phyloP scores from a whole-genome alignment of 2,113 vertebrate species.

The Macroglossus sobrinus region DNA sequence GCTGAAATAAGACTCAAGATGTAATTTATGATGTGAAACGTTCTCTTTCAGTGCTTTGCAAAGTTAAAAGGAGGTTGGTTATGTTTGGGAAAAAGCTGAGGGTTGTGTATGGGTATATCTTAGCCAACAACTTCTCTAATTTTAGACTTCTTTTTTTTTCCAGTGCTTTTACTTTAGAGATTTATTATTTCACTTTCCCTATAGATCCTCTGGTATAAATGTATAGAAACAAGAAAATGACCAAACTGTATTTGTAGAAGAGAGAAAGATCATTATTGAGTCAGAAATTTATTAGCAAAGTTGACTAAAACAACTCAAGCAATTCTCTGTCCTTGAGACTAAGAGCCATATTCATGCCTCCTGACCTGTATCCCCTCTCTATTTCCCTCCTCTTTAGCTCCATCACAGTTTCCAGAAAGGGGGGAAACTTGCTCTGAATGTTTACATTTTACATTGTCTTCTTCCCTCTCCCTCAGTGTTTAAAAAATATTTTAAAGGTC shows the following conservation, averaged over 20 bases:
- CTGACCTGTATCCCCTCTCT: neutral
- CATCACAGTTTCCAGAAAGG: neutral
- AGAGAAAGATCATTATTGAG: neutral
- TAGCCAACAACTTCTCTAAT: neutral
- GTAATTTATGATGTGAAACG: slow-evolving; percentile 72
- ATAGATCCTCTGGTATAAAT: neutral
- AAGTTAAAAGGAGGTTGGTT: slow-evolving; percentile 41
- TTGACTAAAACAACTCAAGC: neutral
- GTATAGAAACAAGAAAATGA: neutral
- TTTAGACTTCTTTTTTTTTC: slow-evolving; percentile 8
- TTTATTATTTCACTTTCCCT: neutral
- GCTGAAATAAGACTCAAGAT: slow-evolving; percentile 55
- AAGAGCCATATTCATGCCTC: neutral
- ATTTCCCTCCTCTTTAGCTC: neutral
- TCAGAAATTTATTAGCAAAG: neutral
- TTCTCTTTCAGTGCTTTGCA: slow-evolving; percentile 13
- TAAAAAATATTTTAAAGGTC: neutral
- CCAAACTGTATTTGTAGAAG: neutral
- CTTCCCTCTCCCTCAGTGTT: neutral
- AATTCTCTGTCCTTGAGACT: neutral
- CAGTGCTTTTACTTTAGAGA: neutral
- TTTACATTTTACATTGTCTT: neutral
- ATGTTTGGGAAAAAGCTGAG: neutral
- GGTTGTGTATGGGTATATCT: neutral
- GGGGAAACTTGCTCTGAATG: neutral